Percentiles rank a stretch among this genome's conserved stretches.
Evolutionary conservation across 2,888 invertebrate species (phyloP).

Genomic region (Scaptomyza cyrtandrae): DNA sequence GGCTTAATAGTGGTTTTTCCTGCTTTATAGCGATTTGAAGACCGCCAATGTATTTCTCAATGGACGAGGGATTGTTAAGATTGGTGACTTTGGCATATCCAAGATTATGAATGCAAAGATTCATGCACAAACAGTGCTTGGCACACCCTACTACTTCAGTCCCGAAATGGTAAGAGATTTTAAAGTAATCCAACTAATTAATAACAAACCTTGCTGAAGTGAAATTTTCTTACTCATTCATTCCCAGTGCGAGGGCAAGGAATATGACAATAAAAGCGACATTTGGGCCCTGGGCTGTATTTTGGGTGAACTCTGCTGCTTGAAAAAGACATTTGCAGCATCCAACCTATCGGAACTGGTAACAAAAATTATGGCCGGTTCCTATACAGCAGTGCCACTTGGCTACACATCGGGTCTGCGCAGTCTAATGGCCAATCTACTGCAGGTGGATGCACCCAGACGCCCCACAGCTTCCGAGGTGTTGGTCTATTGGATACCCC

Average conservation of each 20-base stretch:
- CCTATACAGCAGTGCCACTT: slow-evolving; percentile 88
- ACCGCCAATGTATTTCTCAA: slow-evolving; percentile 91
- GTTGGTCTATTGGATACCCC: slow-evolving; percentile 85
- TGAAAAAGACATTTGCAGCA: slow-evolving; percentile 90
- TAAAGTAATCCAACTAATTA: neutral
- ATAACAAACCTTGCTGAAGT: too few relatives aligned
- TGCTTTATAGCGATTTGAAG: slow-evolving; percentile 87
- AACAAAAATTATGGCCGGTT: slow-evolving; percentile 90
- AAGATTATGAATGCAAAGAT: slow-evolving; percentile 89
- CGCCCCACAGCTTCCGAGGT: slow-evolving; percentile 88
- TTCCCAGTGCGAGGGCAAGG: slow-evolving; percentile 89
- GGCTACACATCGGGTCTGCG: slow-evolving; percentile 88
- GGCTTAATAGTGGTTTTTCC: neutral
- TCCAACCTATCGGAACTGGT: slow-evolving; percentile 90
- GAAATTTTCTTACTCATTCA: too few relatives aligned
- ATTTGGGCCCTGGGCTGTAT: slow-evolving; percentile 92
- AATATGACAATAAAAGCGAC: slow-evolving; percentile 91
- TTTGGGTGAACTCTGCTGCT: slow-evolving; percentile 90
- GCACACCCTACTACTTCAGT: slow-evolving; percentile 90
- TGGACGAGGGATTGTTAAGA: slow-evolving; percentile 88
- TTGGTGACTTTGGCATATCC: slow-evolving; percentile 91
- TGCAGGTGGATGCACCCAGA: slow-evolving; percentile 87
- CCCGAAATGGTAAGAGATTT: slow-evolving; percentile 87
- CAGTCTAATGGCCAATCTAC: slow-evolving; percentile 87
- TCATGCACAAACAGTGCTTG: slow-evolving; percentile 89